Percentiles rank a stretch among this genome's conserved stretches.
Conservation (phyloP, 2,113 vertebrate genomes). For the Pachyramphus minor region DNA sequence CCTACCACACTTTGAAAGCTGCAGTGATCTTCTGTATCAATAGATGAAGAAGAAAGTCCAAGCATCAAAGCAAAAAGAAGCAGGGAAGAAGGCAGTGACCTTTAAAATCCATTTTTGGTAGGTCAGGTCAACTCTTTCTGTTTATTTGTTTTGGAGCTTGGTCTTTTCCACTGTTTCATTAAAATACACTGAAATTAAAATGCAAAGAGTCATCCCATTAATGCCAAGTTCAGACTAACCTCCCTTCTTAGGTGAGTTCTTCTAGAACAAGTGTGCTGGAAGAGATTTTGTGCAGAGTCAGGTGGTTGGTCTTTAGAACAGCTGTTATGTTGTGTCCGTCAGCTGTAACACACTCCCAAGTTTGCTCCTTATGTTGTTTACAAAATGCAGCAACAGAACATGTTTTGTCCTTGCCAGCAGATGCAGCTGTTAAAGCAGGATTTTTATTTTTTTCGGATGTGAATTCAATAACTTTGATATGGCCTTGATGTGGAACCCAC, state of each 20-base stretch:
- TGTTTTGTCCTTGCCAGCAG: slow-evolving; percentile 66
- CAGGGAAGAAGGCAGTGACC: neutral
- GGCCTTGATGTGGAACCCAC: neutral
- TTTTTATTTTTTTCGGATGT: neutral
- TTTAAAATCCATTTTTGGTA: neutral
- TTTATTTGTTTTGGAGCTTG: neutral
- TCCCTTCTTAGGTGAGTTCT: neutral
- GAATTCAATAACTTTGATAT: slow-evolving; percentile 20
- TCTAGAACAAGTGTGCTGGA: neutral
- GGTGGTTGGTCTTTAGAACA: neutral
- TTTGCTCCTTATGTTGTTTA: slow-evolving; percentile 37
- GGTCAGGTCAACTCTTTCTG: neutral
- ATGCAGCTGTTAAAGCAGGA: slow-evolving; percentile 44
- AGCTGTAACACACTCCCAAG: neutral
- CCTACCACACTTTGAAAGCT: neutral
- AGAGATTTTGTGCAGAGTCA: neutral
- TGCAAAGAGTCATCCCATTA: neutral
- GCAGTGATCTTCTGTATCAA: neutral
- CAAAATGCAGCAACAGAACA: slow-evolving; percentile 15
- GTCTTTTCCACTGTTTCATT: accelerated
- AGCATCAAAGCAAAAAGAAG: neutral
- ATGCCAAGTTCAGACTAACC: neutral
- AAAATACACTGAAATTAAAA: neutral
- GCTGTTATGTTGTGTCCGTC: neutral
- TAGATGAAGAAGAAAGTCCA: neutral